Evolutionary conservation across 2,797 vertebrate genomes (phyloP).

Genomic region (Margarornis squamiger): DNA sequence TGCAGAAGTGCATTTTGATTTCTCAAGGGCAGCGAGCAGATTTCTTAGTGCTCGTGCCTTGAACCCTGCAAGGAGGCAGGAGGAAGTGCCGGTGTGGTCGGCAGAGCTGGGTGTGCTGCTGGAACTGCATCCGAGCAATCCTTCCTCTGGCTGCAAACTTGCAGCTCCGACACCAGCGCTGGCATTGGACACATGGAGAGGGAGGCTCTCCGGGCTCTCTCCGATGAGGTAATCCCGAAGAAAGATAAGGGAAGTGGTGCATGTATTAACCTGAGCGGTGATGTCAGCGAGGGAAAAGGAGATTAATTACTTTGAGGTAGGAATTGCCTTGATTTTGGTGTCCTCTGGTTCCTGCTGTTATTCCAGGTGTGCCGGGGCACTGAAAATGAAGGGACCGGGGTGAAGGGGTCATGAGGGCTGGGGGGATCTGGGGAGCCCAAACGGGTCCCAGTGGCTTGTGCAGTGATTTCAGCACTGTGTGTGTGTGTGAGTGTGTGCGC

Average conservation of each 20-base stretch:
- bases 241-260: conserved; percentile 19
- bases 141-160: conserved; percentile 15
- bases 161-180: neutral
- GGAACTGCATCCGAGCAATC: neutral
- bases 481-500: neutral
- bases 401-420: neutral
- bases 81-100: neutral
- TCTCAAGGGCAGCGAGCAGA: neutral
- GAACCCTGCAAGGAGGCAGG: neutral
- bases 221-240: conserved; percentile 36
- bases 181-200: neutral
- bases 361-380: neutral
- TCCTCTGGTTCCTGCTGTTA: neutral
- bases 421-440: neutral
- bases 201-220: neutral
- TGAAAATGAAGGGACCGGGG: neutral
- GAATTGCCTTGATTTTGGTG: neutral
- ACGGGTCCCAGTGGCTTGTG: conserved; percentile 26
- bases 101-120: neutral
- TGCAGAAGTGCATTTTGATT: neutral
- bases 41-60: neutral
- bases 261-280: conserved; percentile 29
- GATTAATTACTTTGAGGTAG: neutral
- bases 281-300: neutral
- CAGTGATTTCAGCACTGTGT: conserved; percentile 20